Base-by-base conservation (phyloP, 2,113 vertebrate species). In the Callipepla californica region DNA sequence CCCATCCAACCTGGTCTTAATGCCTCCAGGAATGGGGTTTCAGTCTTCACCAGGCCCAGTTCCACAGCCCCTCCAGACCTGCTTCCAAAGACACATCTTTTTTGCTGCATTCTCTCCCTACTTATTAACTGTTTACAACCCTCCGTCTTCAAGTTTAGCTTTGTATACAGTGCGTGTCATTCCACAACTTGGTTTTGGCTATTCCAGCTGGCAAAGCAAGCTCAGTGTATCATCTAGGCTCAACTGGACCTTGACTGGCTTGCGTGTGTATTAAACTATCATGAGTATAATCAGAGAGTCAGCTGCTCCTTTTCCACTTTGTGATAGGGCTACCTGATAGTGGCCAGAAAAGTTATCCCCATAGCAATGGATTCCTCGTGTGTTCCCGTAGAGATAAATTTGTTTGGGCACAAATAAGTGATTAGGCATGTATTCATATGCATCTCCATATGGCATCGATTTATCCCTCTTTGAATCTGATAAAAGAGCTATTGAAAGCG, bases 91-190 rank as follows among this genome's bases (percentile, higher is more conserved):
- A 7, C 11, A 7, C 57, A 28, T 76, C 6, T 8, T 13, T 13
- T 17, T 62, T 34, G 19, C 22, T 44, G 9, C 12, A 20, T 40
- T 30, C 47, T 79, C 38, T 93, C 62, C 19, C 4, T 80, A 1
- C 23, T 75, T 26, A 26, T 45, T 78, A 61, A 30, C 4, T 47
- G 0, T n/a, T 10, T 45, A 18, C 34, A 50, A 53, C 40, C 17
- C 20, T 80, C 65, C n/a, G 36, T 51, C 74, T 87, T 55, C n/a
- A 13, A 48, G 30, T 66, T 48, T 45, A 9, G 18, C 48, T 76
- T 76, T 30, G 40, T 2, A 1, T 25, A 47, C 32, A 45, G 3
- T 8, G 26, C 32, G 13, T 1, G 0, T 57, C 34, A 5, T 50
- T 51, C 13, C 40, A 28, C 47, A 34, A 53, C 26, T 38, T 53